These are phyloP conservation scores for Cybosia mesomella DNA, from an alignment of 2,888 invertebrate genomes.

Conservation along the genomic window DNA sequence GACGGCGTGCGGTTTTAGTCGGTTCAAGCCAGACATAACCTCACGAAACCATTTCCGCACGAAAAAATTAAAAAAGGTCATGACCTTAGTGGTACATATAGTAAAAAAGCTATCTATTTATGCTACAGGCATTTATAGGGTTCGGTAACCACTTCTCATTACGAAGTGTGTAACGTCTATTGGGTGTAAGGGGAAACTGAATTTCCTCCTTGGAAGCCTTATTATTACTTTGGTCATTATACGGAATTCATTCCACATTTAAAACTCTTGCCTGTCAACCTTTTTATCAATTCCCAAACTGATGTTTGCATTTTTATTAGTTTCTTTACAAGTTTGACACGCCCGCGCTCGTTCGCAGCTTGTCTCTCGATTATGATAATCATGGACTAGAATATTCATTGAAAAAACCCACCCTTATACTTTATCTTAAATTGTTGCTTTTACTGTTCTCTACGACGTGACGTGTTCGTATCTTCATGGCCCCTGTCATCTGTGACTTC, in stretches of 20 bases:
- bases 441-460: slow-evolving; percentile 56
- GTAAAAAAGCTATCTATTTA: no score
- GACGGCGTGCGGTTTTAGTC: no score
- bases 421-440: slow-evolving; percentile 60
- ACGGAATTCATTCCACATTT: slow-evolving; percentile 30
- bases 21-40: no score
- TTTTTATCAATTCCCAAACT: slow-evolving; percentile 58
- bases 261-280: slow-evolving; percentile 22
- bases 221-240: slow-evolving; percentile 7
- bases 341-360: slow-evolving; percentile 73
- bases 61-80: no score
- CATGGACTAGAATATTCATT: slow-evolving; percentile 74
- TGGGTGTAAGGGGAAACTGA: no score
- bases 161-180: no score
- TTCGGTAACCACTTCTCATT: no score
- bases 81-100: no score
- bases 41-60: no score
- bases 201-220: no score
- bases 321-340: slow-evolving; percentile 60
- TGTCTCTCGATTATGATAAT: slow-evolving; percentile 79
- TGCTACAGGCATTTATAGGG: no score
- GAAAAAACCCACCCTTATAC: slow-evolving; percentile 69
- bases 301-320: slow-evolving; percentile 73
- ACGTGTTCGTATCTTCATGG: slow-evolving; percentile 47
- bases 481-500: slow-evolving; percentile 52